phyloP scores from a whole-genome alignment of 30 jellyfish, hydroid and myxozoan genomes.

The Clytia hemisphaerica region DNA sequence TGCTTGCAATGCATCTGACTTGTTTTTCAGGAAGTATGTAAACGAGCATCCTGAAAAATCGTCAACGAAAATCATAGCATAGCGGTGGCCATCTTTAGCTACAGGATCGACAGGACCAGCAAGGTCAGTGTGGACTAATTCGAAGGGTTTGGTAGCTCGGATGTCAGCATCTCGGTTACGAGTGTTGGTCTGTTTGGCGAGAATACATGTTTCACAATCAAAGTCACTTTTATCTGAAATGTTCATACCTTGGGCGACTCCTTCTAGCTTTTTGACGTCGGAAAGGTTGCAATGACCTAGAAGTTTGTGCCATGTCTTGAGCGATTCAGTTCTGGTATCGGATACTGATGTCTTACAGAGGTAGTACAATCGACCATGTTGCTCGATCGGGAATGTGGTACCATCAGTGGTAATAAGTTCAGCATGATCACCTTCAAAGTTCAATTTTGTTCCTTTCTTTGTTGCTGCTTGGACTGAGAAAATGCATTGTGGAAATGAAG shows the following conservation, averaged over 20 bases:
- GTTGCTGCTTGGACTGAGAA: slow-evolving; percentile 60
- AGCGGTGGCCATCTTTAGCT: slow-evolving; percentile 41
- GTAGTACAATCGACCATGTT: slow-evolving; percentile 35
- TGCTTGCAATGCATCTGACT: slow-evolving; percentile 42
- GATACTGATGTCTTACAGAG: slow-evolving; percentile 22
- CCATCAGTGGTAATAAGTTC: slow-evolving; percentile 33
- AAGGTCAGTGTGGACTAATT: slow-evolving; percentile 26
- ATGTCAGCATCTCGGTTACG: slow-evolving; percentile 27
- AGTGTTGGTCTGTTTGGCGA: slow-evolving; percentile 4
- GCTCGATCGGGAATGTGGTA: slow-evolving; percentile 28
- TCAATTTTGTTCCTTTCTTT: slow-evolving; percentile 33
- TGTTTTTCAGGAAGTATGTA: slow-evolving; percentile 30
- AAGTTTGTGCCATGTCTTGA: slow-evolving; percentile 40
- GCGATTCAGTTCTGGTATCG: slow-evolving; percentile 17
- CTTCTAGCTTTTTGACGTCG: slow-evolving; percentile 33
- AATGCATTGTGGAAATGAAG: slow-evolving; percentile 46
- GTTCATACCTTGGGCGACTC: slow-evolving; percentile 37
- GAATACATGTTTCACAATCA: slow-evolving; percentile 28
- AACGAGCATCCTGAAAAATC: slow-evolving; percentile 41
- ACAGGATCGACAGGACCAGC: slow-evolving; percentile 52
- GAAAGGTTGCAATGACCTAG: slow-evolving; percentile 38
- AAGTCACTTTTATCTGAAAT: background rate
- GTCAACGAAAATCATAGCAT: slow-evolving; percentile 39
- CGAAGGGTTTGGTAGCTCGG: slow-evolving; percentile 32
- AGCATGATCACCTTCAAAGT: slow-evolving; percentile 21